These are phyloP conservation scores for Lipophrys pholis DNA, from an alignment of 2,113 vertebrate species.

Conservation along the genomic window DNA sequence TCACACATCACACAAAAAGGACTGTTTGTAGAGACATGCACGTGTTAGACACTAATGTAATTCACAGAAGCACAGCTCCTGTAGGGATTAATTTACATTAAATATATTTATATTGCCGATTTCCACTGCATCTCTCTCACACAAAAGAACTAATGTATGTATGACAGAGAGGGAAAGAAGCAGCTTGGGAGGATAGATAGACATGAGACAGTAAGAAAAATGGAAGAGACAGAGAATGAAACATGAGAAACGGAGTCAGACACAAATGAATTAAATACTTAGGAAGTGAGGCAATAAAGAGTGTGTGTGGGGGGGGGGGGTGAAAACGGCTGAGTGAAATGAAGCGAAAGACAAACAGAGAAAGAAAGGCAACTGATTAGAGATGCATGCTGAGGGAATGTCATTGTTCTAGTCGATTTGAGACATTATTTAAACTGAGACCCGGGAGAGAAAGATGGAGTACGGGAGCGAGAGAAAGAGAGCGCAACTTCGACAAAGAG, in stretches of 20 bases:
- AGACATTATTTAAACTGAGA: conserved; percentile 78
- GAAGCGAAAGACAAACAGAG: conserved; percentile 72
- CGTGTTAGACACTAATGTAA: conserved; percentile 20
- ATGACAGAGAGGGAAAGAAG: conserved; percentile 14
- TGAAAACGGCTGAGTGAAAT: conserved; percentile 58
- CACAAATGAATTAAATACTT: conserved; percentile 62
- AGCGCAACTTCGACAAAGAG: conserved; percentile 46
- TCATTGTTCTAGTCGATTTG: conserved; percentile 82
- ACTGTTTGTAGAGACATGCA: conserved; percentile 3
- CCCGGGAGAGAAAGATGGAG: conserved; percentile 65
- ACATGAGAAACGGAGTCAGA: conserved; percentile 45
- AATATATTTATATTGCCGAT: conserved; percentile 25
- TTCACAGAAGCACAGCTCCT: conserved; percentile 27
- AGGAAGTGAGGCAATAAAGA: conserved; percentile 52
- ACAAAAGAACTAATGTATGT: conserved; percentile 24
- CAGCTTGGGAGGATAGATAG: conserved; percentile 12
- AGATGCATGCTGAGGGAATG: conserved; percentile 79
- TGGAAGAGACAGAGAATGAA: conserved; percentile 23
- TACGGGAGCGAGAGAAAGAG: conserved; percentile 19
- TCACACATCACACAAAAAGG: conserved; percentile 20
- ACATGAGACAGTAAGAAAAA: conserved; percentile 39
- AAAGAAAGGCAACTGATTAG: conserved; percentile 74
- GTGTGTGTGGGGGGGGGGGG: conserved; percentile 35
- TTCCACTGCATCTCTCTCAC: conserved; percentile 28
- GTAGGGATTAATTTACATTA: conserved; percentile 39